Conservation (phyloP, 1,140 invertebrate genomes). For the Tetramorium alpestre region DNA sequence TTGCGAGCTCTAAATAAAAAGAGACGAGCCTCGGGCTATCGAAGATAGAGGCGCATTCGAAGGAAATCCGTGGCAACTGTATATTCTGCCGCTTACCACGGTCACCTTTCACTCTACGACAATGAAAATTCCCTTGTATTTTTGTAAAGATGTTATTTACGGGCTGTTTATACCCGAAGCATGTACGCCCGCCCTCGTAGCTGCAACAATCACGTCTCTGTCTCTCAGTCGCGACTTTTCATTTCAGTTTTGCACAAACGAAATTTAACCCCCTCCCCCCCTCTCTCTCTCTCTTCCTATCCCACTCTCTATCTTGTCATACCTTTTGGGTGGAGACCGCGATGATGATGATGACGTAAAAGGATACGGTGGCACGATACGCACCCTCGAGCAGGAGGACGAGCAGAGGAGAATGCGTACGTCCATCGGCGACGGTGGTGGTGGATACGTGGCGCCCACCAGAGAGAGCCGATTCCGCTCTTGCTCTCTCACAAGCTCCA, state of each 20-base stretch:
- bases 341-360: slow-evolving; percentile 60
- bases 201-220: background rate
- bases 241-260: slow-evolving; percentile 11
- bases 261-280: background rate
- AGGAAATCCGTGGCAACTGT: background rate
- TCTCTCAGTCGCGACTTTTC: slow-evolving; percentile 19
- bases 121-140: slow-evolving; percentile 6
- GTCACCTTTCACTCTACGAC: background rate
- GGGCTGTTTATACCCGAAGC: background rate
- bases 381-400: slow-evolving; percentile 22
- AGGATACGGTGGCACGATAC: slow-evolving; percentile 33
- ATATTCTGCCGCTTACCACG: background rate
- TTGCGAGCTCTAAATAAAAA: background rate
- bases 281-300: no score
- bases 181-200: background rate
- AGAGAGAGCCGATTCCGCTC: slow-evolving; percentile 47
- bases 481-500: slow-evolving; percentile 61
- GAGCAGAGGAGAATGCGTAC: slow-evolving; percentile 30
- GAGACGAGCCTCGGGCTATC: background rate
- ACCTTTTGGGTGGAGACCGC: slow-evolving; percentile 54
- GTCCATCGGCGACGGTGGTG: slow-evolving; percentile 40
- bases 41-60: background rate
- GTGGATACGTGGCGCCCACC: slow-evolving; percentile 51
- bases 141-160: slow-evolving; percentile 1
- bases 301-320: background rate